Percentiles rank a stretch among this genome's conserved stretches.
Conservation (phyloP, 2,113 vertebrate genomes). For the Tauraco erythrolophus region DNA sequence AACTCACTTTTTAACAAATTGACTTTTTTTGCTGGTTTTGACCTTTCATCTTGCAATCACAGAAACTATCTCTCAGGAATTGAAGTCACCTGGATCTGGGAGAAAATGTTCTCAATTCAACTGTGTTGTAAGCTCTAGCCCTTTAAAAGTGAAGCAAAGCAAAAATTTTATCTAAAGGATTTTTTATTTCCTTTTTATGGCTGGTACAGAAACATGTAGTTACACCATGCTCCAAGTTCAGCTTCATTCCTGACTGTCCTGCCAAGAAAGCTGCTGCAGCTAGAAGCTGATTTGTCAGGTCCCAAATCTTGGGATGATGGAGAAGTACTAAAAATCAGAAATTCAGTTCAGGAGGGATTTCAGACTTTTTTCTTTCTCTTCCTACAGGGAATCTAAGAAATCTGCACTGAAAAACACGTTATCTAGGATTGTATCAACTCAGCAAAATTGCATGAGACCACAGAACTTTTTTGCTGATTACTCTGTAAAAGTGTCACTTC, state of each 20-base stretch:
- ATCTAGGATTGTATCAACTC: neutral
- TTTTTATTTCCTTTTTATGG: neutral
- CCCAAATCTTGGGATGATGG: neutral
- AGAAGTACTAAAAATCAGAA: neutral
- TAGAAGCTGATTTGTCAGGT: neutral
- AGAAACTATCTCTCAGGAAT: neutral
- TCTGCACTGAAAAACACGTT: neutral
- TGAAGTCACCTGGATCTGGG: neutral
- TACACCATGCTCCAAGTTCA: neutral
- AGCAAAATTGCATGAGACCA: constrained; percentile 43
- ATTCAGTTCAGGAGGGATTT: neutral
- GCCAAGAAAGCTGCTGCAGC: neutral
- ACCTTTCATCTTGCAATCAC: neutral
- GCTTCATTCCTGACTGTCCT: neutral
- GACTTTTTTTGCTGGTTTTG: neutral
- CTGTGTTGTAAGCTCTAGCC: neutral
- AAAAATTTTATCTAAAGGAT: neutral
- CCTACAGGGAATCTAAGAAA: neutral
- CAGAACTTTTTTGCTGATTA: constrained; percentile 67
- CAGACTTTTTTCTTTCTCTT: neutral
- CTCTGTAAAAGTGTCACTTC: neutral
- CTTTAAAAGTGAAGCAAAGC: neutral
- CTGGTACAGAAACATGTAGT: neutral
- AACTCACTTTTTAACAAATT: neutral
- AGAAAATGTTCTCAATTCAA: neutral